phyloP scores from a whole-genome alignment of 1,140 invertebrate genomes.

The Riptortus pedestris region DNA sequence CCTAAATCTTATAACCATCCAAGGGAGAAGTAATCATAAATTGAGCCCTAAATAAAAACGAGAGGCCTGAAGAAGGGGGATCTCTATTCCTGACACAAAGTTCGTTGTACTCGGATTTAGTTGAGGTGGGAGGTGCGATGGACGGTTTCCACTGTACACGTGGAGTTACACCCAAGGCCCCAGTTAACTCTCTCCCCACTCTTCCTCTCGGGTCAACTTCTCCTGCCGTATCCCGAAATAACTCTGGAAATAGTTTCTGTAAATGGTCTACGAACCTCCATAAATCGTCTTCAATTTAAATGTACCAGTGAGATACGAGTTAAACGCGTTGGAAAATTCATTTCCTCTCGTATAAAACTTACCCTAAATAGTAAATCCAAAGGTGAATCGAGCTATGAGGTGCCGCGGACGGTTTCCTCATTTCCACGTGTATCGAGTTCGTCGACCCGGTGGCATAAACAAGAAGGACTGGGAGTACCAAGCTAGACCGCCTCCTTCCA shows the following conservation, averaged over 20 bases:
- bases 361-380: too few species aligned
- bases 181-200: background rate
- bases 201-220: constrained; percentile 11
- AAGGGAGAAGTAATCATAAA: constrained; percentile 3
- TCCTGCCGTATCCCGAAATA: constrained; percentile 1
- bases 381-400: too few species aligned
- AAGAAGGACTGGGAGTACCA: background rate
- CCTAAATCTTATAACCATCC: too few species aligned
- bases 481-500: constrained; percentile 5
- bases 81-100: constrained; percentile 7
- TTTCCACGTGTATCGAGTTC: background rate
- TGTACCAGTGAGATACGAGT: too few species aligned
- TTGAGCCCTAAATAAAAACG: constrained; percentile 8
- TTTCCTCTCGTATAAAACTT: too few species aligned
- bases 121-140: background rate
- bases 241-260: background rate
- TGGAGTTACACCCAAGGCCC: constrained; percentile 4
- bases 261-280: background rate
- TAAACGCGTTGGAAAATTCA: too few species aligned
- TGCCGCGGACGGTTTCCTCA: background rate
- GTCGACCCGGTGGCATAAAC: constrained; percentile 1
- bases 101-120: background rate
- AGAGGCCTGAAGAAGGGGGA: background rate
- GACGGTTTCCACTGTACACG: background rate
- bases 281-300: background rate